phyloP scores from a whole-genome alignment of 2,888 invertebrate genomes.

The Rotaria socialis region DNA sequence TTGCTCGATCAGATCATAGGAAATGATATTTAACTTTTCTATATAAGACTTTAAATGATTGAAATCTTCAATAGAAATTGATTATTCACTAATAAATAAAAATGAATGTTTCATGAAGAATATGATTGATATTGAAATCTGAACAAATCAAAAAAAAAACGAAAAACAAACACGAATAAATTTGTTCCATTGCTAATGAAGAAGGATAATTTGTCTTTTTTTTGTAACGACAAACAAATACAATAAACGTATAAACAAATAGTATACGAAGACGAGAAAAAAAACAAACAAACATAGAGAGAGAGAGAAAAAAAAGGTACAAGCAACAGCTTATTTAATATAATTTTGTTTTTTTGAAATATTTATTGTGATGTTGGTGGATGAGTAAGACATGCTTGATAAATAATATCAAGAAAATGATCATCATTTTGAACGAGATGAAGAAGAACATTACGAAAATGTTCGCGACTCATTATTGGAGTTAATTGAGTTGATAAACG shows the following conservation, averaged over 20 bases:
- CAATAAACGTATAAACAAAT: conserved; percentile 9
- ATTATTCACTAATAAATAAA: no score
- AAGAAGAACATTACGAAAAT: conserved; percentile 33
- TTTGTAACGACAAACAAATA: conserved; percentile 18
- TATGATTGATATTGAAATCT: not conserved
- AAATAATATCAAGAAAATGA: conserved; percentile 32
- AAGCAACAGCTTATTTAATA: not conserved
- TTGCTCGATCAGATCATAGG: no score
- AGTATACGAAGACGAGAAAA: not conserved
- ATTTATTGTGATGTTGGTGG: not conserved
- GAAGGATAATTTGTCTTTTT: not conserved
- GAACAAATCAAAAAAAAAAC: not conserved
- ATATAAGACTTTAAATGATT: no score
- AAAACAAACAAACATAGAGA: not conserved
- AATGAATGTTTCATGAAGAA: not conserved
- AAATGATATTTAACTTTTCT: no score
- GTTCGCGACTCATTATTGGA: not conserved
- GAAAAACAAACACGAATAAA: no score
- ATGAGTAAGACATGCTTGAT: conserved; percentile 23
- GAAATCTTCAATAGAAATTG: no score
- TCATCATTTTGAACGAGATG: conserved; percentile 36
- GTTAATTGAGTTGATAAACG: not conserved
- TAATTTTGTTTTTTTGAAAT: not conserved
- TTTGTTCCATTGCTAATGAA: not conserved
- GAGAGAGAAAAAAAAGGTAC: not conserved